A percentile compares a stretch with the other conserved stretches of the same genome.
Evolutionary conservation across 1,140 invertebrate species (phyloP).

Genomic region (Pachyrhynchus sulphureomaculatus): DNA sequence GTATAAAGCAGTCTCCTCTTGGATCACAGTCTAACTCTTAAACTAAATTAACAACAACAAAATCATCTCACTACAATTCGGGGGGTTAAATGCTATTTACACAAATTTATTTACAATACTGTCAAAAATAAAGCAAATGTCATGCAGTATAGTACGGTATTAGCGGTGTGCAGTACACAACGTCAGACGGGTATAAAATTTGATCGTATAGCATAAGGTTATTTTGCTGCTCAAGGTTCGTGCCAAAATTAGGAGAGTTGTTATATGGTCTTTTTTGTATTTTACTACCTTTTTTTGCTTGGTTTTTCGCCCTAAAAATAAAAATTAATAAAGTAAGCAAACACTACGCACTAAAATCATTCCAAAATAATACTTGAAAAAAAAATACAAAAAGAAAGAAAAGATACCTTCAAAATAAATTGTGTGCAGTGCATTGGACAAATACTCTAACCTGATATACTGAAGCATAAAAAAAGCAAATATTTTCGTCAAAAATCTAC

Average conservation of each 20-base stretch:
- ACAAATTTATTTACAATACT: conserved; percentile 1
- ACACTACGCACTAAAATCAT: neutral
- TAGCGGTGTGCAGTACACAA: neutral
- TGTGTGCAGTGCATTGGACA: too few species aligned
- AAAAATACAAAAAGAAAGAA: too few species aligned
- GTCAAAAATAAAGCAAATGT: neutral
- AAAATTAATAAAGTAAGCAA: neutral
- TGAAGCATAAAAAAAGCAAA: too few species aligned
- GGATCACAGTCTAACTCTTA: neutral
- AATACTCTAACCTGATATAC: too few species aligned
- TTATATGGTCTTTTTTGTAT: neutral
- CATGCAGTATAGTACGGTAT: neutral
- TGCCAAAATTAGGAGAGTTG: neutral
- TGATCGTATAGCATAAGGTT: neutral
- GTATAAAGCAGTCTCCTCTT: neutral
- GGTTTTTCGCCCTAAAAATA: conserved; percentile 6
- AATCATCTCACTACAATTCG: neutral
- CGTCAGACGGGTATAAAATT: neutral
- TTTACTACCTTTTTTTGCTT: conserved; percentile 3
- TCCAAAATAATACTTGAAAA: too few species aligned
- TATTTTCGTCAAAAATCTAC: too few species aligned
- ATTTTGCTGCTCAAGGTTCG: neutral
- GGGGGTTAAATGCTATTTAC: neutral
- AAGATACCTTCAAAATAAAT: too few species aligned
- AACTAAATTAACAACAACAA: neutral